These are phyloP conservation scores for Julus scandinavius DNA, from an alignment of 2,888 invertebrate genomes.

Conservation along the genomic window DNA sequence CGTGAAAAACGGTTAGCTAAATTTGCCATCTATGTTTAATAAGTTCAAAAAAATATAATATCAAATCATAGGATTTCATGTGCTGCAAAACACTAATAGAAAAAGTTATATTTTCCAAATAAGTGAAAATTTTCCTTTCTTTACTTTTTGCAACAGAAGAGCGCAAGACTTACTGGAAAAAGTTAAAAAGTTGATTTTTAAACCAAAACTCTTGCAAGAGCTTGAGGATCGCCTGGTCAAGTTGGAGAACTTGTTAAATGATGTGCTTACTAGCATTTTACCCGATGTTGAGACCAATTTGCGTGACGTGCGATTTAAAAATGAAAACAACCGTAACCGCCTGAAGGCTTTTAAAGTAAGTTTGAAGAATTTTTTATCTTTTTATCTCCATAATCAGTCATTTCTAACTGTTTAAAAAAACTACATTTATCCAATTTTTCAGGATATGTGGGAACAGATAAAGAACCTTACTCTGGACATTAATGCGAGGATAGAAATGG, in stretches of 20 bases:
- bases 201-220: conserved; percentile 11
- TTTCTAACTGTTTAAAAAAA: not conserved
- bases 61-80: not conserved
- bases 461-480: not conserved
- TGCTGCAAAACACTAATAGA: not conserved
- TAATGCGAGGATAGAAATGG: conserved; percentile 7
- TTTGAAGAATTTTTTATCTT: not conserved
- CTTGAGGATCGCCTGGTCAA: conserved; percentile 15
- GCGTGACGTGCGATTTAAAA: not conserved
- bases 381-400: not conserved
- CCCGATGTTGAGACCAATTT: not conserved
- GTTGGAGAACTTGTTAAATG: not conserved
- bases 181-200: conserved; percentile 45
- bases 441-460: conserved; percentile 31
- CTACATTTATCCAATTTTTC: not conserved
- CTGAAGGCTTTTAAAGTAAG: conserved; percentile 44
- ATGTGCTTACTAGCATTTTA: not conserved
- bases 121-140: conserved; percentile 1
- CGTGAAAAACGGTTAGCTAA: conserved; percentile 58
- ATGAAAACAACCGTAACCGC: conserved; percentile 25
- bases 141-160: conserved; percentile 21
- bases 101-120: not conserved
- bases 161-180: conserved; percentile 35
- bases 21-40: not conserved
- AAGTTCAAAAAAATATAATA: not conserved